Evolutionary conservation across 2,797 vertebrate species (phyloP), one percentile per base, ranked within the genome.

Genomic region (Acanthornis magna): DNA sequence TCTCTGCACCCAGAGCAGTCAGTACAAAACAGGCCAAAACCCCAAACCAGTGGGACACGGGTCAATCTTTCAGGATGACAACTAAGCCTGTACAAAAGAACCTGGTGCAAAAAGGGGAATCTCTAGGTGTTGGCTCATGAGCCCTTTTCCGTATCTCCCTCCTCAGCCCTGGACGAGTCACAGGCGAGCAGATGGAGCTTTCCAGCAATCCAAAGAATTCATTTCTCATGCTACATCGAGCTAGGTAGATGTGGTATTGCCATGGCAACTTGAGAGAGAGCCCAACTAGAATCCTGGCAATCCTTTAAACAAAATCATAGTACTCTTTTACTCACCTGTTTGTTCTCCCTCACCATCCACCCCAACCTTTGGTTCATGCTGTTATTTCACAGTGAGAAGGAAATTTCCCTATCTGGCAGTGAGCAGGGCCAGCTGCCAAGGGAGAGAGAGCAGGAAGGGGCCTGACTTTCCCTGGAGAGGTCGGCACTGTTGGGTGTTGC

Each of bases 161-260:
- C 53, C 9, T 55, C 57, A 55, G 53, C 47, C 71, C 79, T 93
- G 85, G 92, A 62, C 53, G 5, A 94, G 80, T 22, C 79, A 61
- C 76, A 73, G 80, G 48, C 6, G 1, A 92, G 75, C 95, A 95
- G 93, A 93, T 92, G 95, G 91, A 85, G 88, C 88, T 91, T 91
- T 88, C 79, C 85, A 95, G 77, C 61, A 80, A 83, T 71, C 82
- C 90, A 88, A 25, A 85, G 60, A 79, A 88, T 85, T 85, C 7
- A 83, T 91, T 91, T 89, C 90, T 89, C 53, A 63, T 73, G 92
- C 92, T 83, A 55, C 72, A 90, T 71, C 19, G 2, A 93, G 9
- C 79, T 74, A 74, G 90, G 73, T 91, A 74, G 95, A 93, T 77
- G 88, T 88, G 70, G 70, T 77, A 95, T 94, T 88, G 53, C 85